These are phyloP conservation scores for Frankliniella fusca DNA, from an alignment of 2,888 invertebrate species.

Conservation along the genomic window DNA sequence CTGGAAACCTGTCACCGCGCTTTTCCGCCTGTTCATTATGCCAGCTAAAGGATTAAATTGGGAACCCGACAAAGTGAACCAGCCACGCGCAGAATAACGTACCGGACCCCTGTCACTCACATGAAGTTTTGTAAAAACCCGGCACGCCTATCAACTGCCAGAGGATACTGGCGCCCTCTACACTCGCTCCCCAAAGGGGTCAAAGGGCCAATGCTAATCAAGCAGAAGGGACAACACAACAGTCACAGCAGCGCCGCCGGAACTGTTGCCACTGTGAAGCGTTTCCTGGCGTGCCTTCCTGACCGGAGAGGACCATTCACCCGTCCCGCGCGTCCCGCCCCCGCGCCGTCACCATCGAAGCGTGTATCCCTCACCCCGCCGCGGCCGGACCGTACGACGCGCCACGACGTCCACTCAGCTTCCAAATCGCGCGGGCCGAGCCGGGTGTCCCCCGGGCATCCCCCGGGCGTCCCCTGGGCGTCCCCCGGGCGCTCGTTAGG, in stretches of 20 bases:
- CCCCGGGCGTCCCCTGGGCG: background rate
- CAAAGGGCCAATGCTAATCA: too few species aligned
- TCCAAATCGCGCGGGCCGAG: background rate
- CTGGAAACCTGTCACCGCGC: too few species aligned
- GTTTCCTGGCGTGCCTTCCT: slow-evolving; percentile 5
- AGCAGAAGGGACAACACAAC: too few species aligned
- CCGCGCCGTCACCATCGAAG: background rate
- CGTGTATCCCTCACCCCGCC: background rate
- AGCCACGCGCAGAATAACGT: too few species aligned
- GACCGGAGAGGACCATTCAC: background rate
- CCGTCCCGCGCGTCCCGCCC: background rate
- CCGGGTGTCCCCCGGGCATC: background rate
- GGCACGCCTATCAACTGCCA: too few species aligned
- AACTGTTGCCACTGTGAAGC: background rate
- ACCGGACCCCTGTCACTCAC: too few species aligned
- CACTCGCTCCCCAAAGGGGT: too few species aligned
- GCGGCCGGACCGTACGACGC: background rate
- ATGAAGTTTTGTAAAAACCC: too few species aligned
- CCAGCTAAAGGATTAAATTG: too few species aligned
- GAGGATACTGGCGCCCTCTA: too few species aligned
- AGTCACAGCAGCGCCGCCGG: background rate
- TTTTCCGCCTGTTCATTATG: too few species aligned
- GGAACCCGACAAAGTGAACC: too few species aligned
- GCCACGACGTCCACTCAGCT: background rate
- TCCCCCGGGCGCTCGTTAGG: slow-evolving; percentile 1